Conservation (phyloP, 2,888 invertebrate species). For the Mycalesis mineus region DNA sequence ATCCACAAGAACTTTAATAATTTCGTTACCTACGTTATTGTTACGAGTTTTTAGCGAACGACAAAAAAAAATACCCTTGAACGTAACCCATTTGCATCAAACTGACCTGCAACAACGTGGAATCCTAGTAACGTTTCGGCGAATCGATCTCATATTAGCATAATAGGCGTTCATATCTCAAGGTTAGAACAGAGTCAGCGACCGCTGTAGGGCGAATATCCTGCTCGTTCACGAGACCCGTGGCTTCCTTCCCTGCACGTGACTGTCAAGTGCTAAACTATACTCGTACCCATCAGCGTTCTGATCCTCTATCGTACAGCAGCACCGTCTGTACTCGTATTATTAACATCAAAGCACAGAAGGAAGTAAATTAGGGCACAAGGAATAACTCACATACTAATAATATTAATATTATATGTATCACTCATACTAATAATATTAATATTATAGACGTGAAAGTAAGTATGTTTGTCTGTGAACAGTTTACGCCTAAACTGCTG, state of each 20-base stretch:
- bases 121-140: conserved; percentile 37
- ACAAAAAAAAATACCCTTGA: background rate
- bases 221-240: conserved; percentile 28
- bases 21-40: too few species aligned
- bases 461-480: too few species aligned
- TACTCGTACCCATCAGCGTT: background rate
- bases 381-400: too few species aligned
- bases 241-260: conserved; percentile 28
- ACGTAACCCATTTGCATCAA: conserved; percentile 1
- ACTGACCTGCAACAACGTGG: background rate
- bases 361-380: background rate
- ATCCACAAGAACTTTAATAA: too few species aligned
- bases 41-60: background rate
- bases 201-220: conserved; percentile 41
- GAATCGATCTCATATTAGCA: conserved; percentile 38
- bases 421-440: too few species aligned
- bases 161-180: conserved; percentile 37
- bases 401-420: too few species aligned
- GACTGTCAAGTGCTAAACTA: conserved; percentile 17
- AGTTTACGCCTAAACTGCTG: too few species aligned
- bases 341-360: background rate
- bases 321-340: too few species aligned
- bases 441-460: too few species aligned
- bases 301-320: background rate
- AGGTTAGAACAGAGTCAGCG: conserved; percentile 40